These are phyloP conservation scores for Sarcoramphus papa DNA, from an alignment of 2,797 vertebrate species.

Conservation along the genomic window DNA sequence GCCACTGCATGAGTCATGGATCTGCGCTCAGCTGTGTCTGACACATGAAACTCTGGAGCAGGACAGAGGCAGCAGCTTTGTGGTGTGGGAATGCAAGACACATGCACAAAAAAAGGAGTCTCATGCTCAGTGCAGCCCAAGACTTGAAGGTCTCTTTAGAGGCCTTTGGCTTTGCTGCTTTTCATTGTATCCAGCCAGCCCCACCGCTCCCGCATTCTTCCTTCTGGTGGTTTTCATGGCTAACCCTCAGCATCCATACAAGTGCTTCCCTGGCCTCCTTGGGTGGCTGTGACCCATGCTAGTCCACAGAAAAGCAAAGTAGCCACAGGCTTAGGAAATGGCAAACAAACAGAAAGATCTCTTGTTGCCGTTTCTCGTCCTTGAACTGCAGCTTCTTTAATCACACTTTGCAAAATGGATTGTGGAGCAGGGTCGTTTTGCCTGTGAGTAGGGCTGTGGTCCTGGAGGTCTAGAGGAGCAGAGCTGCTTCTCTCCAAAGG, in stretches of 20 bases:
- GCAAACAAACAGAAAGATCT: neutral
- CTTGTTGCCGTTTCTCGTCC: neutral
- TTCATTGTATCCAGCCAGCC: neutral
- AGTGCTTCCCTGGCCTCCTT: neutral
- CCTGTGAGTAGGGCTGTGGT: neutral
- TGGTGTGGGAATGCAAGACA: neutral
- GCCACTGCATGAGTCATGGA: neutral
- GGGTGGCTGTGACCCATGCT: neutral
- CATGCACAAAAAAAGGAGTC: too few relatives aligned
- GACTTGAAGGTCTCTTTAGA: neutral
- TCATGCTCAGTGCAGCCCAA: neutral
- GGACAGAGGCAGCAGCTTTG: neutral
- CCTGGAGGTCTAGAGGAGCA: neutral
- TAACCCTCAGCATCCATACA: neutral
- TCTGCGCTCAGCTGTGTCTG: neutral
- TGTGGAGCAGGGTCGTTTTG: rapidly evolving
- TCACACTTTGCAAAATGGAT: rapidly evolving
- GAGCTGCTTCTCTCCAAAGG: neutral
- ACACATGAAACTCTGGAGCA: neutral
- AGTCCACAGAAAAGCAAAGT: neutral
- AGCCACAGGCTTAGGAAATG: neutral
- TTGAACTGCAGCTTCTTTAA: neutral
- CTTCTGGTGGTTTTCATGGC: neutral
- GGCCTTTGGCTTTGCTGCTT: neutral
- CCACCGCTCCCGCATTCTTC: rapidly evolving